Base-by-base conservation (phyloP, 2,797 vertebrate genomes). In the Tarsius wallacei region DNA sequence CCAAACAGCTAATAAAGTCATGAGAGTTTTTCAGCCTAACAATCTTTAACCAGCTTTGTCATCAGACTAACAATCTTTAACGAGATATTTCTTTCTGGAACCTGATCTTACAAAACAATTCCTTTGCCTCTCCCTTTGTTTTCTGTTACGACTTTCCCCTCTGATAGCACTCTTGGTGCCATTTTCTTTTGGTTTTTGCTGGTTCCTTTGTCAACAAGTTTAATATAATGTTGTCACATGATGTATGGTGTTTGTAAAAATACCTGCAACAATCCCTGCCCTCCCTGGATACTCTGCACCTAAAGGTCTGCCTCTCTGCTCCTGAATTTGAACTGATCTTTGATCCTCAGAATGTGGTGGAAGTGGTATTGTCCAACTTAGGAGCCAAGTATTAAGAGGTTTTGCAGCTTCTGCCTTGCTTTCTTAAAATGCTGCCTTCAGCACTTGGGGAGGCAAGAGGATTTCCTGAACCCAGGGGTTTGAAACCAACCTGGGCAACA, bases 1-100 rank as follows among this genome's bases (percentile, higher is more conserved):
- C 36, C n/a, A 88, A 87, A 95, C 61, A 93, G 47, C 61, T 70
- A 63, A 81, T 42, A 68, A 63, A 87, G 42, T n/a, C 70, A 71
- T 77, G 61, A 64, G 42, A 88, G 22, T 84, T 93, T 93, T 77
- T 57, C 19, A 24, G 8, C 2, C 78, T 93, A 70, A 61, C 11
- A 83, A 51, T 92, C n/a, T 68, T 91, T 83, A 87, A 82, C 24
- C 2, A 13, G 42, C 66, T 82, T 68, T 82, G 17, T 2, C 28
- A 81, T 74, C 26, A 95, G 31, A 66, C 24, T 74, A 51, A 81
- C 57, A 74, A 21, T 85, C 19, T 87, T 91, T 87, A 83, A 70
- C 61, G 61, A 42, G 77, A 11, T 26, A 63, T 83, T 74, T 92
- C 19, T 86, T 80, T 85, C 49, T 59, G 4, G 36, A 95, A 47